Conservation (phyloP, 2,888 invertebrate genomes). For the Beris morrisii region DNA sequence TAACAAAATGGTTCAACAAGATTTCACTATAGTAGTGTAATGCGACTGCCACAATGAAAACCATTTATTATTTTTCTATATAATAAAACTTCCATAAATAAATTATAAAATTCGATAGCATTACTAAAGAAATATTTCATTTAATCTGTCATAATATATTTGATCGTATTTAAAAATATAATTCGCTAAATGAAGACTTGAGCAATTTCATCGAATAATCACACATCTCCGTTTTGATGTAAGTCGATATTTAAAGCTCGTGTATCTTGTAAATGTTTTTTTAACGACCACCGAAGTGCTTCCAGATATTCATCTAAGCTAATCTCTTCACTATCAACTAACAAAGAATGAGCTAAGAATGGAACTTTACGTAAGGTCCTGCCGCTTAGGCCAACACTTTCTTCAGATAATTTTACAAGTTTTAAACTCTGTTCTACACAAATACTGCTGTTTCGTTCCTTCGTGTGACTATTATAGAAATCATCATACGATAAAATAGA, state of each 20-base stretch:
- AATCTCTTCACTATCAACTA: constrained; percentile 45
- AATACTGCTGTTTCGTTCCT: not conserved
- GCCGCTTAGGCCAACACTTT: constrained; percentile 77
- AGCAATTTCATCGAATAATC: not conserved
- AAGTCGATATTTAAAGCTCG: not conserved
- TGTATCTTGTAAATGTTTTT: constrained; percentile 17
- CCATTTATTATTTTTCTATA: no score
- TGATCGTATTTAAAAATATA: no score
- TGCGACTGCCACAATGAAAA: no score
- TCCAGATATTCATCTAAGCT: constrained; percentile 19
- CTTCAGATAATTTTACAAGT: constrained; percentile 58
- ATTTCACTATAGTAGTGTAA: no score
- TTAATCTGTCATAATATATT: no score
- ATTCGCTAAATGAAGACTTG: no score
- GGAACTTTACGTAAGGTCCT: constrained; percentile 85
- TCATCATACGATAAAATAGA: constrained; percentile 2
- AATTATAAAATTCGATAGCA: no score
- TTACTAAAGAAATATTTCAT: no score
- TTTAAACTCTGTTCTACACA: constrained; percentile 34
- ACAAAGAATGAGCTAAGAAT: constrained; percentile 76
- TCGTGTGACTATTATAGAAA: constrained; percentile 5
- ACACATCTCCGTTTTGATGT: constrained; percentile 7
- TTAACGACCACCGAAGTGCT: constrained; percentile 1
- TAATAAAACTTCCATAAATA: no score
- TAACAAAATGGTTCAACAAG: no score